phyloP scores from a whole-genome alignment of 1,140 invertebrate species.

The Drosophila setifemur region DNA sequence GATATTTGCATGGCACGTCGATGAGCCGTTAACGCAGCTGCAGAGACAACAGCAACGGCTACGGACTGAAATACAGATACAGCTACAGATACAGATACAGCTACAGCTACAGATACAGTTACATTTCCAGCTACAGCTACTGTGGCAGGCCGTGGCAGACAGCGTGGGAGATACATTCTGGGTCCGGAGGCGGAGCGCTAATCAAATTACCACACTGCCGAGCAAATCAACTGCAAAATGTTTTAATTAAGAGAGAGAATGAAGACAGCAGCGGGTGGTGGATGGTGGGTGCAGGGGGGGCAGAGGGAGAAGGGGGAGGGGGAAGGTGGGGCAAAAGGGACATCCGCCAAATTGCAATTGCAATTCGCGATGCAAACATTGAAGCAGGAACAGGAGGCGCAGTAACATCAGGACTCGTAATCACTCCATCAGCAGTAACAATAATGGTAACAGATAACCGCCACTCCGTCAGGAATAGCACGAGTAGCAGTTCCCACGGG shows the following conservation, averaged over 20 bases:
- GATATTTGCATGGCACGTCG: slow-evolving; percentile 1
- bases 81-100: background rate
- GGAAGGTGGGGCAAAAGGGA: background rate
- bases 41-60: background rate
- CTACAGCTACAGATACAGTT: background rate
- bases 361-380: slow-evolving; percentile 27
- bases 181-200: slow-evolving; percentile 19
- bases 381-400: no score
- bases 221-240: slow-evolving; percentile 45
- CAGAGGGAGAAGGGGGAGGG: background rate
- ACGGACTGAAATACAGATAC: no score
- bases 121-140: background rate
- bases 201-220: slow-evolving; percentile 51
- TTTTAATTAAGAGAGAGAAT: slow-evolving; percentile 38
- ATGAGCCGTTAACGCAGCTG: slow-evolving; percentile 10
- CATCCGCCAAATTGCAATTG: slow-evolving; percentile 19
- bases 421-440: background rate
- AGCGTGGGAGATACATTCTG: no score
- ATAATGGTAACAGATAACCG: background rate
- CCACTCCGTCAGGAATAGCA: no score
- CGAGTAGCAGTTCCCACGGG: no score
- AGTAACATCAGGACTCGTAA: background rate
- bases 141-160: no score
- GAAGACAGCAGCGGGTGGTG: background rate
- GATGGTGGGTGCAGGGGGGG: background rate